Evolutionary conservation across 2,888 invertebrate species (phyloP).

Genomic region (Agelastica alni): DNA sequence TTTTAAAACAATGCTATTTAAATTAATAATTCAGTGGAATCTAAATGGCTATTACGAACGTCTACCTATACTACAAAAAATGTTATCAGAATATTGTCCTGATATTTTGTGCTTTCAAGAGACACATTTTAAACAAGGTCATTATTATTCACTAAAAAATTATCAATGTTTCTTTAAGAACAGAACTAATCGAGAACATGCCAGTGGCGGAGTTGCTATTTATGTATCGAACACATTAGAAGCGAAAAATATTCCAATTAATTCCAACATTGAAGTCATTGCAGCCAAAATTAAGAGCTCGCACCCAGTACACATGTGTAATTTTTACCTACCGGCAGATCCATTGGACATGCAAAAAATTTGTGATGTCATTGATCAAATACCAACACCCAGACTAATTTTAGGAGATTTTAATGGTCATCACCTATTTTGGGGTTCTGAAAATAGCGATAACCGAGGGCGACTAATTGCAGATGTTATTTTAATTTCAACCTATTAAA

Average conservation of each 20-base stretch:
- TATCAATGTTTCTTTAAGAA: too few relatives aligned
- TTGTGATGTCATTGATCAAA: neutral
- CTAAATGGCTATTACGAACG: neutral
- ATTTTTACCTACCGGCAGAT: neutral
- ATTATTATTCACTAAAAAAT: neutral
- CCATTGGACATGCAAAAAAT: neutral
- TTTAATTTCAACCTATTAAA: neutral
- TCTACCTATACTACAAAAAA: neutral
- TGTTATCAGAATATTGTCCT: neutral
- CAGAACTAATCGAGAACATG: too few relatives aligned
- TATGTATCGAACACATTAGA: neutral
- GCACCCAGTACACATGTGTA: neutral
- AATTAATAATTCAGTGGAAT: too few relatives aligned
- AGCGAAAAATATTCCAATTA: neutral
- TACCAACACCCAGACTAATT: neutral
- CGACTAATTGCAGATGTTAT: neutral
- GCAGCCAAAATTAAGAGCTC: neutral
- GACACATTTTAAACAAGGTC: neutral
- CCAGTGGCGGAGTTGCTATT: neutral
- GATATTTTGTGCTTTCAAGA: neutral
- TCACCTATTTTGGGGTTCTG: too few relatives aligned
- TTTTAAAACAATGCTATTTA: neutral
- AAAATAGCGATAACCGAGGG: too few relatives aligned
- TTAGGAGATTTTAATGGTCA: too few relatives aligned
- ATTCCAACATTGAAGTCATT: neutral